Percentiles rank a stretch among this genome's conserved stretches.
phyloP scores from a whole-genome alignment of 2,888 invertebrate genomes.

The Shargacucullia verbasci region DNA sequence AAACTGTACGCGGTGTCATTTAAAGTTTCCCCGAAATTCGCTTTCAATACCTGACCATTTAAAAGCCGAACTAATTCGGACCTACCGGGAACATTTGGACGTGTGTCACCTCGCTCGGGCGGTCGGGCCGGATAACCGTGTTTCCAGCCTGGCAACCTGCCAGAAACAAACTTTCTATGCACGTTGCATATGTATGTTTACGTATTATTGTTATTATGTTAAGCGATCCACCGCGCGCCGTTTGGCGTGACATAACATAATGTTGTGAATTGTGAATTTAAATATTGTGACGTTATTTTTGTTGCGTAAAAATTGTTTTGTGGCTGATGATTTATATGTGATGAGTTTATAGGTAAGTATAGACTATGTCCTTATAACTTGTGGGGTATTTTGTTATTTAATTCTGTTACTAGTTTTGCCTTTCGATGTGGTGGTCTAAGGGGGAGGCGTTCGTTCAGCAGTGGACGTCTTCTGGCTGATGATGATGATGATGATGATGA shows the following conservation, averaged over 20 bases:
- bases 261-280: conserved; percentile 7
- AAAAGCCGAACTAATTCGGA: conserved; percentile 32
- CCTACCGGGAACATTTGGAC: conserved; percentile 39
- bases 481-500: too few relatives aligned
- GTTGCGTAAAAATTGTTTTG: too few relatives aligned
- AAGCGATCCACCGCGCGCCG: conserved; percentile 3
- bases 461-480: too few relatives aligned
- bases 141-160: conserved; percentile 37
- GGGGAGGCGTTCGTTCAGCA: too few relatives aligned
- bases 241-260: conserved; percentile 28
- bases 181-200: conserved; percentile 40
- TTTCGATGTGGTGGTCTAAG: too few relatives aligned
- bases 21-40: not conserved
- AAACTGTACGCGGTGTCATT: too few relatives aligned
- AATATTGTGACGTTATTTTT: not conserved
- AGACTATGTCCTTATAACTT: too few relatives aligned
- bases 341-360: too few relatives aligned
- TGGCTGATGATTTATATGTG: too few relatives aligned
- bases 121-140: conserved; percentile 32
- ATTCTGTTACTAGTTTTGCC: too few relatives aligned
- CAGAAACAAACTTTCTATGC: conserved; percentile 16
- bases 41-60: not conserved
- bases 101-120: conserved; percentile 32
- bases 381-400: too few relatives aligned
- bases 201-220: conserved; percentile 33